These are phyloP conservation scores for Typhlomys cinereus DNA, from an alignment of 2,113 vertebrate genomes.

Conservation along the genomic window DNA sequence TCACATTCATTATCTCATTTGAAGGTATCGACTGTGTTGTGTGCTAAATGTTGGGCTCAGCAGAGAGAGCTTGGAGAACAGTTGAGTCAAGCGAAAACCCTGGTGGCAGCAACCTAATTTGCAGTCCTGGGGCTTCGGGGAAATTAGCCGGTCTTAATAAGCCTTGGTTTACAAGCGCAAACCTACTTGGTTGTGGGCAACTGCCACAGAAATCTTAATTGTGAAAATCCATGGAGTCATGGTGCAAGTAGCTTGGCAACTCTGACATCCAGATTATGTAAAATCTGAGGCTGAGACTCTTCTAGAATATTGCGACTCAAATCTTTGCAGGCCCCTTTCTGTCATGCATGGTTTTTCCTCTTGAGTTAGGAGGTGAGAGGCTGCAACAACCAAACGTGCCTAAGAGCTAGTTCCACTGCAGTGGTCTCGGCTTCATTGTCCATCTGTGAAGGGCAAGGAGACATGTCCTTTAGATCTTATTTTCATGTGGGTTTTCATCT, in stretches of 20 bases:
- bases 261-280: not conserved
- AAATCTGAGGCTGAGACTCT: not conserved
- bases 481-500: not conserved
- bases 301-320: not conserved
- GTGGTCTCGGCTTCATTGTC: not conserved
- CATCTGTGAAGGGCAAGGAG: not conserved
- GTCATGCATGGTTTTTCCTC: not conserved
- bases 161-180: slow-evolving; percentile 56
- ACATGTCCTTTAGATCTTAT: not conserved
- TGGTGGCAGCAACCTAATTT: slow-evolving; percentile 67
- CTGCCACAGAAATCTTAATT: slow-evolving; percentile 6
- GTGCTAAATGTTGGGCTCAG: slow-evolving; percentile 54
- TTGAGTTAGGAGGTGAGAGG: not conserved
- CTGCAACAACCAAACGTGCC: not conserved
- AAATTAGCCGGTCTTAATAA: slow-evolving; percentile 68
- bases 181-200: slow-evolving; percentile 41
- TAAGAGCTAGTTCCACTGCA: not conserved
- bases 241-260: not conserved
- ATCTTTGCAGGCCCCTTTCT: not conserved
- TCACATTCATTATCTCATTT: slow-evolving; percentile 48
- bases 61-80: slow-evolving; percentile 45
- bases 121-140: slow-evolving; percentile 39
- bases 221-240: not conserved
- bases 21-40: slow-evolving; percentile 22
- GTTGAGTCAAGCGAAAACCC: slow-evolving; percentile 65